phyloP scores from a whole-genome alignment of 2,113 vertebrate species.

The Xenopus laevis region DNA sequence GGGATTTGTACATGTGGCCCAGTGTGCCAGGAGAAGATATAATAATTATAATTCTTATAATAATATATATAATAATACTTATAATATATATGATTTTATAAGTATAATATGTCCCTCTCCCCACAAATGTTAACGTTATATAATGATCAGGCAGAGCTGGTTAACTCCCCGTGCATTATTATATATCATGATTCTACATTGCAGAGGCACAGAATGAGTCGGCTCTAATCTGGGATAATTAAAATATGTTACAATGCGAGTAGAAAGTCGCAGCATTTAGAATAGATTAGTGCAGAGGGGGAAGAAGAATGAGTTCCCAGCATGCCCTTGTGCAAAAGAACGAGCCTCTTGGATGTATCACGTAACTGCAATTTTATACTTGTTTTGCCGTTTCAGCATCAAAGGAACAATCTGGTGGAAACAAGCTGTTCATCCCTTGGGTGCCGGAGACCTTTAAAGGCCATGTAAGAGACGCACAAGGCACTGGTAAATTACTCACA shows the following conservation, averaged over 20 bases:
- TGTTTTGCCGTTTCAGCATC: not conserved
- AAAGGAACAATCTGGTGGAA: not conserved
- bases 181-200: too few species aligned
- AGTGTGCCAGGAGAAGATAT: too few species aligned
- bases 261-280: not conserved
- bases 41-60: too few species aligned
- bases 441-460: not conserved
- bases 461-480: not conserved
- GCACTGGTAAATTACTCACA: not conserved
- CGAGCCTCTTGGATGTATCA: not conserved
- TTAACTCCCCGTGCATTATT: too few species aligned
- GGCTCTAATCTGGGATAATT: not conserved
- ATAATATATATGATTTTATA: too few species aligned
- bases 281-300: not conserved
- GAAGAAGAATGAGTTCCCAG: not conserved
- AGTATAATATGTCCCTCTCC: too few species aligned
- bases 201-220: not conserved
- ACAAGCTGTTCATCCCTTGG: not conserved
- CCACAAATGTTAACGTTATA: too few species aligned
- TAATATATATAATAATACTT: too few species aligned
- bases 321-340: not conserved
- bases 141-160: too few species aligned
- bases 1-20: too few species aligned
- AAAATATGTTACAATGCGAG: not conserved
- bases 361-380: not conserved